Base-by-base conservation (phyloP, 2,797 vertebrate species). In the Muscicapa comitata region DNA sequence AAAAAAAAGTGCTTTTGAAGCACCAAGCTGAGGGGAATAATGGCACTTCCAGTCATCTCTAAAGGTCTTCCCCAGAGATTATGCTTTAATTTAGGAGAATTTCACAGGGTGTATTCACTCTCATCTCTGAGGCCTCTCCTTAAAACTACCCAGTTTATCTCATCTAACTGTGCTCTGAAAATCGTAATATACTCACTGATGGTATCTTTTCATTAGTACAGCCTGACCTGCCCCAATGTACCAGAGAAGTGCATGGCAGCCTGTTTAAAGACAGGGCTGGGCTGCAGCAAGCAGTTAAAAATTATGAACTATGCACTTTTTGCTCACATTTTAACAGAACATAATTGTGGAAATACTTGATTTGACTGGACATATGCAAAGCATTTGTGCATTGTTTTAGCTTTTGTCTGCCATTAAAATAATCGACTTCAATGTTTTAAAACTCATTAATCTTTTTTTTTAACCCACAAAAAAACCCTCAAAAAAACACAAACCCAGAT, bases 11-110 rank as follows among this genome's bases (percentile, higher is more conserved):
- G 92, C 62, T 91, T 95, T 90, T 96, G 91, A 95, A 97, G 78
- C 91, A 71, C 66, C 87, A 94, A 94, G 95, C 95, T 96, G 95
- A 81, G 91, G 91, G 84, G 89, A 94, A 97, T 95, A 96, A 96
- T 83, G 73, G 81, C 80, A 93, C 89, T 93, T 96, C 58, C 43
- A 93, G 59, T 88, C 73, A 17, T 87, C 70, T 88, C 66, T 93
- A 88, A 96, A 80, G 87, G 87, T 93, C 93, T 90, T 95, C 79
- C 91, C 85, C 33, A 75, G 89, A 95, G 87, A 95, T 91, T 91
- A 78, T 70, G 55, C 82, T 95, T 96, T 95, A 91, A 93, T 81
- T 83, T 91, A 94, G 85, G n/a, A 91, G 55, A 91, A 75, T 81
- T 95, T 94, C 45, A 84, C 79, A 90, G 79, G 45, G 51, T 24